Base-by-base conservation (phyloP, 2,113 vertebrate species). In the Hippocampus barbouri region DNA sequence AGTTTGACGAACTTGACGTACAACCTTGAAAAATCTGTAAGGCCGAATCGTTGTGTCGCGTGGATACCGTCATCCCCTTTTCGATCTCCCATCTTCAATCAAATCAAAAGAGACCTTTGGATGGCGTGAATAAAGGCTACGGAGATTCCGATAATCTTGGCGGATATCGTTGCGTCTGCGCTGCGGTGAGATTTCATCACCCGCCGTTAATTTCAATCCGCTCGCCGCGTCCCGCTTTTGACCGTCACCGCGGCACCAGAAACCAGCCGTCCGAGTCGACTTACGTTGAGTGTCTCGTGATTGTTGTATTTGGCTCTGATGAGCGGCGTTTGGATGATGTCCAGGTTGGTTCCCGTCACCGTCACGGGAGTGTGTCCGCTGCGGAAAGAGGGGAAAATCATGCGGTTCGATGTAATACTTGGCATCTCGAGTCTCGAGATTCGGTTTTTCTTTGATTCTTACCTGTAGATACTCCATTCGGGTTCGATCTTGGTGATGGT, bases 381-480 rank as follows among this genome's bases (percentile, higher is more conserved):
- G 80, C 47, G 59, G 68, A 51, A 51, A 71, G 47, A 43, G 75
- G 54, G 71, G n/a, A 64, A 51, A 43, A 54, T 16, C 12, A 16
- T 47, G 45, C 12, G 4, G 1, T 4, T 5, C 4, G 0, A 45
- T n/a, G 63, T 27, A 27, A 18, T 7, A 34, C 34, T 18, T 34
- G 27, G 8, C 5, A 6, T 38, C 34, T 6, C 5, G 5, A 5
- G 34, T 38, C 34, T 38, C 5, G 5, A 38, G 34, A 38, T 38
- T 38, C 5, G 34, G 34, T 5, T 38, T 30, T 30, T 34, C 27
- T 7, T 16, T 61, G 14, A 12, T 25, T 6, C 68, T 18, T 5
- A 70, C 97, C 97, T 99, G 89, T 95, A 91, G 47, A 99, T 99
- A 91, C 96, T 99, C 97, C 97, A 99, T 75, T 99, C 97, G 0